These are phyloP conservation scores for Entomobrya multifasciata DNA, from an alignment of 2,888 invertebrate genomes.

Conservation along the genomic window DNA sequence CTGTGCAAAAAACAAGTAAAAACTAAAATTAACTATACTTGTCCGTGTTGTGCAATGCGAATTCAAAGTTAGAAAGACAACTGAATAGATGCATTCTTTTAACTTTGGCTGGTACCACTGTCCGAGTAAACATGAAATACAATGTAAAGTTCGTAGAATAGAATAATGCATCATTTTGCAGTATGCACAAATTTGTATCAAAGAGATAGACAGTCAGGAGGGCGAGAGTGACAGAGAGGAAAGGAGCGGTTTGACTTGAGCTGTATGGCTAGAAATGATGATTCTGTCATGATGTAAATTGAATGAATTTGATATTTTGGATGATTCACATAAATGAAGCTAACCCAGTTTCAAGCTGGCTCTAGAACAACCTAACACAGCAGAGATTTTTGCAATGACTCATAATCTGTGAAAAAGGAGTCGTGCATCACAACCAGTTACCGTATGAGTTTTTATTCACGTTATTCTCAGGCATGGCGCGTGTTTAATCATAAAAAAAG, in stretches of 20 bases:
- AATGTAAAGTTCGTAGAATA: neutral
- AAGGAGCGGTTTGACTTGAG: neutral
- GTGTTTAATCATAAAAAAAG: conserved; percentile 20
- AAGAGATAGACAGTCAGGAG: conserved; percentile 6
- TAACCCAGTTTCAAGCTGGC: conserved; percentile 39
- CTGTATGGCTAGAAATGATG: neutral
- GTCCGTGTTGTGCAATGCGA: neutral
- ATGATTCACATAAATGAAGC: conserved; percentile 44
- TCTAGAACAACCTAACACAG: neutral
- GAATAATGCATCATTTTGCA: neutral
- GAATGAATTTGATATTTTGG: conserved; percentile 12
- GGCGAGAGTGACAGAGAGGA: too few relatives aligned
- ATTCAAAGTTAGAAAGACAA: too few relatives aligned
- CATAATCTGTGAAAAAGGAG: neutral
- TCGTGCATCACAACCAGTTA: too few relatives aligned
- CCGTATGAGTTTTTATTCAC: too few relatives aligned
- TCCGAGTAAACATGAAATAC: neutral
- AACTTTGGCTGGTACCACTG: neutral
- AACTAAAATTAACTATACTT: neutral
- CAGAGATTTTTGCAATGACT: conserved; percentile 35
- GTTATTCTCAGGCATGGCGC: neutral
- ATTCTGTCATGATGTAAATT: conserved; percentile 24
- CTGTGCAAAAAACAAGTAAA: conserved; percentile 24
- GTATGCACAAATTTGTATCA: conserved; percentile 2
- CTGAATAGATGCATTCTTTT: too few relatives aligned